phyloP scores from a whole-genome alignment of 2,888 invertebrate species.

The Chloromyia formosa region DNA sequence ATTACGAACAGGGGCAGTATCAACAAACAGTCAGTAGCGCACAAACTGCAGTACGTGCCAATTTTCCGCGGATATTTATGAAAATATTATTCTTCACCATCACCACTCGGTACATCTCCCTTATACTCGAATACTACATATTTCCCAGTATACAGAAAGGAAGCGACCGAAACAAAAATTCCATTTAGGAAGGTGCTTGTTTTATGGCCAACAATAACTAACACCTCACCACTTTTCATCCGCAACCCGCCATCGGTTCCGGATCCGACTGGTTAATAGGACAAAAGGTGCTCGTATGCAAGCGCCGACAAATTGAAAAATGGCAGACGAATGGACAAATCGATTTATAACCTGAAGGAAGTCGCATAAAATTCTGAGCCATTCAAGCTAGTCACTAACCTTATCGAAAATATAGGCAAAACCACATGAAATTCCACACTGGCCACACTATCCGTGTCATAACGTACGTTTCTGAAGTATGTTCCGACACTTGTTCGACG shows the following conservation, averaged over 20 bases:
- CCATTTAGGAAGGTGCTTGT: constrained; percentile 18
- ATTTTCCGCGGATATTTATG: constrained; percentile 13
- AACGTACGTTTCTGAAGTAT: not conserved
- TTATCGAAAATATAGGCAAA: not conserved
- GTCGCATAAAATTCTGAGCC: constrained; percentile 9
- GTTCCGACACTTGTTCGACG: not conserved
- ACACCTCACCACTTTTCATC: constrained; percentile 1
- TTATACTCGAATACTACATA: no score
- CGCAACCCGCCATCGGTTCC: not conserved
- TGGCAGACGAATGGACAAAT: constrained; percentile 19
- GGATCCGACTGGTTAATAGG: not conserved
- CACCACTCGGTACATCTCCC: not conserved
- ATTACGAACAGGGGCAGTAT: not conserved
- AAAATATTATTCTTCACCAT: not conserved
- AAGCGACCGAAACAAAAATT: constrained; percentile 6
- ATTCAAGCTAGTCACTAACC: constrained; percentile 12
- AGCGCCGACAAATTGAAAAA: constrained; percentile 27
- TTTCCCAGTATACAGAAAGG: not conserved
- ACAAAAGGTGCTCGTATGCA: constrained; percentile 8
- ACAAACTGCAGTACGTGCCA: constrained; percentile 10
- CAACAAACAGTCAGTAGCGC: not conserved
- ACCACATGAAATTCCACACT: constrained; percentile 26
- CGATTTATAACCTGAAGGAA: constrained; percentile 28
- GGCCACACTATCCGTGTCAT: constrained; percentile 28
- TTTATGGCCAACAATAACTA: constrained; percentile 31